These are phyloP conservation scores for Melipona beecheii DNA, from an alignment of 2,888 invertebrate species.

Conservation along the genomic window DNA sequence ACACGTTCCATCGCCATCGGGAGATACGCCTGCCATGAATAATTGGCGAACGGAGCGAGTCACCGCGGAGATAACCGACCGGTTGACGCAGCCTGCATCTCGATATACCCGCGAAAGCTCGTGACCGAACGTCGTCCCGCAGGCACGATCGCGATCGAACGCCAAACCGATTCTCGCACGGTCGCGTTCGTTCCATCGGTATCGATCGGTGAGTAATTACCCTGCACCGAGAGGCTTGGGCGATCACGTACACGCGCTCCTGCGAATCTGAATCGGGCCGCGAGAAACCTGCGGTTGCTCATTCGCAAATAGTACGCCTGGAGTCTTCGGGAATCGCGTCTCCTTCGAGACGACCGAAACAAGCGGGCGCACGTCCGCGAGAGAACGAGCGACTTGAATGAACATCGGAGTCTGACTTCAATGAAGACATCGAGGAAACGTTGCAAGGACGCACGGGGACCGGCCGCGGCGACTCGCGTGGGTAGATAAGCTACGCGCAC, in stretches of 20 bases:
- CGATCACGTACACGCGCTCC: constrained; percentile 19
- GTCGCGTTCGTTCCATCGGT: not conserved
- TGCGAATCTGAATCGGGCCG: constrained; percentile 41
- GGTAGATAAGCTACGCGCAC: constrained; percentile 30
- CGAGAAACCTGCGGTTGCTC: constrained; percentile 15
- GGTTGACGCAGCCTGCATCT: constrained; percentile 4
- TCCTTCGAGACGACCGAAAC: not conserved
- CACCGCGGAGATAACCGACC: not conserved
- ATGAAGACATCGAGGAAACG: constrained; percentile 2
- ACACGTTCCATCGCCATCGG: constrained; percentile 12
- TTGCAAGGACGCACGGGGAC: constrained; percentile 6
- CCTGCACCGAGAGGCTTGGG: not conserved
- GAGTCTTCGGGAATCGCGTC: not conserved
- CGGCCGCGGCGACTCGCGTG: constrained; percentile 23
- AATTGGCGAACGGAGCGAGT: constrained; percentile 13
- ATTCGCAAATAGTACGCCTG: not conserved
- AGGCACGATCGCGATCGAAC: not conserved
- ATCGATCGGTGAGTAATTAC: constrained; percentile 44
- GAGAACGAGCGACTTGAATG: not conserved
- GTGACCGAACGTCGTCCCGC: not conserved
- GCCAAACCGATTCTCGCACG: not conserved
- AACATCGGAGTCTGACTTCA: not conserved
- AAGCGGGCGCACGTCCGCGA: not conserved
- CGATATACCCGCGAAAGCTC: constrained; percentile 13
- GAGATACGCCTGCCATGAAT: constrained; percentile 27